Conservation (phyloP, 1,140 invertebrate genomes). For the Cataglyphis hispanica region DNA sequence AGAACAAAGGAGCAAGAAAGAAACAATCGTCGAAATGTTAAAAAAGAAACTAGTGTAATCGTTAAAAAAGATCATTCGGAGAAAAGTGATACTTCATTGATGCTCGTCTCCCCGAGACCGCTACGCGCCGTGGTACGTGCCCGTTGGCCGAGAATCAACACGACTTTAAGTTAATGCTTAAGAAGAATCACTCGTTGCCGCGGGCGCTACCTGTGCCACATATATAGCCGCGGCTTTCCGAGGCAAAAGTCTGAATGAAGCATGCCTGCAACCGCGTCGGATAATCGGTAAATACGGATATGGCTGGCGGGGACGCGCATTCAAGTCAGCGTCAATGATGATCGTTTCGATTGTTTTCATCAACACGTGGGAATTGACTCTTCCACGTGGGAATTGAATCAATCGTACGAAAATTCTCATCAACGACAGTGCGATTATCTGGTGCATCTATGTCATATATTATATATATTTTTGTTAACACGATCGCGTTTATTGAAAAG, state of each 20-base stretch:
- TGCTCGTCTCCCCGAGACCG: conserved; percentile 54
- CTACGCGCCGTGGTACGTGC: conserved; percentile 66
- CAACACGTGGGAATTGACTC: not conserved
- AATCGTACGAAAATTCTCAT: not conserved
- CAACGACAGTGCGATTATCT: not conserved
- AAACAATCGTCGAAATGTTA: conserved; percentile 42
- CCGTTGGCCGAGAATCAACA: conserved; percentile 65
- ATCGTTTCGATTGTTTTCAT: not conserved
- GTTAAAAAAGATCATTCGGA: conserved; percentile 60
- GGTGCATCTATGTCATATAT: not conserved
- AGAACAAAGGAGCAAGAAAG: too few species aligned
- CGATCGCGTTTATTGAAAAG: not conserved
- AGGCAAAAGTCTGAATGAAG: conserved; percentile 61
- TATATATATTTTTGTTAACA: not conserved
- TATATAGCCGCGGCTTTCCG: conserved; percentile 58
- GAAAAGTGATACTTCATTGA: conserved; percentile 62
- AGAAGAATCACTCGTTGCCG: conserved; percentile 69
- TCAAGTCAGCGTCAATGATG: conserved; percentile 25
- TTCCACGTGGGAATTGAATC: conserved; percentile 10
- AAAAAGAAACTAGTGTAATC: conserved; percentile 42
- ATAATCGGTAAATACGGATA: conserved; percentile 9
- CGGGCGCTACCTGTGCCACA: conserved; percentile 60
- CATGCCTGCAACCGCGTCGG: conserved; percentile 22
- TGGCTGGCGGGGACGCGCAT: conserved; percentile 20
- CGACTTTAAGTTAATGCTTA: conserved; percentile 67